phyloP scores from a whole-genome alignment of 1,140 invertebrate genomes.

The honey bee (Apis mellifera) region Amel_HAv3.1 CM009931.2:21276001-21276500 shows the following conservation, averaged over 20 bases:
- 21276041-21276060: slow-evolving; percentile 45
- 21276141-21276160: slow-evolving; percentile 63
- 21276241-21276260: not conserved
- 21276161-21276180: slow-evolving; percentile 57
- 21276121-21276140: slow-evolving; percentile 57
- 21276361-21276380: not conserved
- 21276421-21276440: too few species aligned
- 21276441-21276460: too few species aligned
- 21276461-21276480: too few species aligned
- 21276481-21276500: too few species aligned
- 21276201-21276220: slow-evolving; percentile 52
- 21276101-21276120: slow-evolving; percentile 9
- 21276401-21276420: too few species aligned
- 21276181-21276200: slow-evolving; percentile 53
- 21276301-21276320: slow-evolving; percentile 35
- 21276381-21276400: not conserved
- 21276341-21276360: slow-evolving; percentile 7
- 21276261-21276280: slow-evolving; percentile 36
- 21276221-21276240: slow-evolving; percentile 27
- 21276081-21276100: not conserved
- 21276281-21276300: slow-evolving; percentile 59
- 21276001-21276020: slow-evolving; percentile 43
- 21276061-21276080: slow-evolving; percentile 21
- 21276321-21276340: not conserved
- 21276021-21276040: slow-evolving; percentile 36